These are phyloP conservation scores for Serranus cabrilla DNA, from an alignment of 2,797 vertebrate species.

Conservation along the genomic window DNA sequence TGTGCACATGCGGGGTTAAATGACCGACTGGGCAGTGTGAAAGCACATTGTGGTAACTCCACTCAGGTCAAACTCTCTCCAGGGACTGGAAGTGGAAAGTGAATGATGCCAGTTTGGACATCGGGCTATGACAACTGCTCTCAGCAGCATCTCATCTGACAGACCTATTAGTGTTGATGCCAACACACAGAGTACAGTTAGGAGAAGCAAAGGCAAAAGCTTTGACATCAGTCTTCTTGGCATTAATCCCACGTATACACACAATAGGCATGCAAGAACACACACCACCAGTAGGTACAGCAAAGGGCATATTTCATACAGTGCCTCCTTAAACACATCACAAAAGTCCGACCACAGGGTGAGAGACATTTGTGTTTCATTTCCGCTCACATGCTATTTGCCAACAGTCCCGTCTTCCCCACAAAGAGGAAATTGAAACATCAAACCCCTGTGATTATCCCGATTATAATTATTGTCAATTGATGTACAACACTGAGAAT, in stretches of 20 bases:
- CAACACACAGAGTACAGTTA: constrained; percentile 44
- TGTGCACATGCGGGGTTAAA: constrained; percentile 44
- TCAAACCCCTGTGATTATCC: constrained; percentile 58
- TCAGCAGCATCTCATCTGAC: constrained; percentile 79
- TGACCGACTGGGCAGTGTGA: constrained; percentile 65
- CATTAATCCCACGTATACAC: constrained; percentile 17
- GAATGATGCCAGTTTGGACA: constrained; percentile 79
- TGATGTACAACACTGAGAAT: constrained; percentile 30
- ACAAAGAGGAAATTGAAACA: constrained; percentile 78
- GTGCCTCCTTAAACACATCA: constrained; percentile 63
- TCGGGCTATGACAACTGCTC: constrained; percentile 76
- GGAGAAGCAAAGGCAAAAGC: constrained; percentile 3
- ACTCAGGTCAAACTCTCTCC: constrained; percentile 77
- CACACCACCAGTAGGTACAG: constrained; percentile 25
- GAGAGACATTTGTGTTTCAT: constrained; percentile 82
- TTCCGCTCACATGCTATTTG: constrained; percentile 64
- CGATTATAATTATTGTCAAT: constrained; percentile 63
- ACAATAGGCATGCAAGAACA: constrained; percentile 4
- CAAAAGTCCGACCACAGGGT: constrained; percentile 60
- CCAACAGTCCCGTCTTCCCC: constrained; percentile 54
- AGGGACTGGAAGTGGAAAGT: constrained; percentile 79
- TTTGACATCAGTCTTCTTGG: constrained; percentile 5
- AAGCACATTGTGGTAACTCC: constrained; percentile 73
- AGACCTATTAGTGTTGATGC: constrained; percentile 70
- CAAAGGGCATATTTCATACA: constrained; percentile 43